phyloP scores from a whole-genome alignment of 2,888 invertebrate species.

The Lepeophtheirus nordmannii region DNA sequence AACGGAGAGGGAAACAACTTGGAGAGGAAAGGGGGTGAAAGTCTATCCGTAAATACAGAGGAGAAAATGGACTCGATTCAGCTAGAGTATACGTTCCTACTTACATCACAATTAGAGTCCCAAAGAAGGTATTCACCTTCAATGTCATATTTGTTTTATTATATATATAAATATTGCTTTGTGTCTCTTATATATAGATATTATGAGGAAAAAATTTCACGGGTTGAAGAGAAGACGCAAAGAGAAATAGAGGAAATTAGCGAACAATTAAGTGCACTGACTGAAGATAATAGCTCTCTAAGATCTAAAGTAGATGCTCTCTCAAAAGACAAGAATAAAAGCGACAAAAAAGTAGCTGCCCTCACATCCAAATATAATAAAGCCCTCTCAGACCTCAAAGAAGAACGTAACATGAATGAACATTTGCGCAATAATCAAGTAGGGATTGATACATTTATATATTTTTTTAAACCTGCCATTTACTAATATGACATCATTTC shows the following conservation, averaged over 20 bases:
- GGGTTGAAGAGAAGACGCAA: conserved; percentile 33
- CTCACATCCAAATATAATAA: conserved; percentile 42
- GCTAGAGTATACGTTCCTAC: conserved; percentile 84
- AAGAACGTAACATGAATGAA: conserved; percentile 68
- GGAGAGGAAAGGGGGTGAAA: conserved; percentile 24
- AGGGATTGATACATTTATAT: conserved; percentile 25
- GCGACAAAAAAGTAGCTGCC: conserved; percentile 28
- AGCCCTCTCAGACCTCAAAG: conserved; percentile 53
- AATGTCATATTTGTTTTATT: not conserved
- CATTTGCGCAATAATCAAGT: conserved; percentile 58
- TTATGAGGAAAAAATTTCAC: conserved; percentile 61
- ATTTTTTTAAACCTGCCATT: not conserved
- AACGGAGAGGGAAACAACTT: conserved; percentile 14
- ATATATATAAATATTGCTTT: not conserved
- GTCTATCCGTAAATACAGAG: conserved; percentile 37
- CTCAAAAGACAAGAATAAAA: conserved; percentile 26
- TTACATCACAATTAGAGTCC: conserved; percentile 86
- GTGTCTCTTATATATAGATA: not conserved
- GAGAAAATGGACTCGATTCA: conserved; percentile 89
- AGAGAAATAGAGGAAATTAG: conserved; percentile 18
- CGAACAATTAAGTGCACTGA: not conserved
- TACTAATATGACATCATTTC: not conserved
- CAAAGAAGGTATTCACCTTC: conserved; percentile 58
- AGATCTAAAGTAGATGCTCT: conserved; percentile 1
- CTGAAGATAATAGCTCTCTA: conserved; percentile 7